phyloP scores from a whole-genome alignment of 2,888 invertebrate genomes.

The Idaea straminata region DNA sequence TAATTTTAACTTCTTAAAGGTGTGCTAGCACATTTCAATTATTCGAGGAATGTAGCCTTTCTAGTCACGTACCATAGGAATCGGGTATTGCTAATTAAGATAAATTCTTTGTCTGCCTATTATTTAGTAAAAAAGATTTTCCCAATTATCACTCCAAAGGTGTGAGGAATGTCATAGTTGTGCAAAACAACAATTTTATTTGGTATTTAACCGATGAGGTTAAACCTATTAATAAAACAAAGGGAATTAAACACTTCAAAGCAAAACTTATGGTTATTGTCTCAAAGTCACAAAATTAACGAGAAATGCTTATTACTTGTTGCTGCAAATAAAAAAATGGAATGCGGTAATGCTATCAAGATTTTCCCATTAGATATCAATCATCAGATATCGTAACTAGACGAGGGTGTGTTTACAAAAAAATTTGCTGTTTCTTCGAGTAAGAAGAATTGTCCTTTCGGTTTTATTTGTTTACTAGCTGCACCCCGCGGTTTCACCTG shows the following conservation, averaged over 20 bases:
- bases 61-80: slow-evolving; percentile 35
- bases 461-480: no score
- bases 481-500: no score
- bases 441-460: no score
- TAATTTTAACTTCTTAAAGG: slow-evolving; percentile 24
- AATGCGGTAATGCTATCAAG: slow-evolving; percentile 17
- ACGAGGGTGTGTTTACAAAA: no score
- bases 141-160: slow-evolving; percentile 54
- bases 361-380: slow-evolving; percentile 3
- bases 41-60: slow-evolving; percentile 46
- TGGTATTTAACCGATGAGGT: slow-evolving; percentile 45
- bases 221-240: slow-evolving; percentile 45
- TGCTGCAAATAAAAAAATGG: slow-evolving; percentile 16
- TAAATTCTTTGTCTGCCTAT: slow-evolving; percentile 61
- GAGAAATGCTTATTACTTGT: slow-evolving; percentile 31
- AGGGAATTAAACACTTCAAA: slow-evolving; percentile 49
- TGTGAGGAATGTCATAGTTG: slow-evolving; percentile 69
- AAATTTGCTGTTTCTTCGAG: no score
- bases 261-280: slow-evolving; percentile 52
- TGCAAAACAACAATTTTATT: slow-evolving; percentile 60
- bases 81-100: slow-evolving; percentile 65
- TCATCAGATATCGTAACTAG: slow-evolving; percentile 14
- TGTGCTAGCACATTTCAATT: slow-evolving; percentile 31
- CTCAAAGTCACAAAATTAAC: slow-evolving; percentile 24
- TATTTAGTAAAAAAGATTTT: slow-evolving; percentile 55